Conservation (phyloP, 30 jellyfish, hydroid and myxozoan species). For the Turritopsis rubra region DNA sequence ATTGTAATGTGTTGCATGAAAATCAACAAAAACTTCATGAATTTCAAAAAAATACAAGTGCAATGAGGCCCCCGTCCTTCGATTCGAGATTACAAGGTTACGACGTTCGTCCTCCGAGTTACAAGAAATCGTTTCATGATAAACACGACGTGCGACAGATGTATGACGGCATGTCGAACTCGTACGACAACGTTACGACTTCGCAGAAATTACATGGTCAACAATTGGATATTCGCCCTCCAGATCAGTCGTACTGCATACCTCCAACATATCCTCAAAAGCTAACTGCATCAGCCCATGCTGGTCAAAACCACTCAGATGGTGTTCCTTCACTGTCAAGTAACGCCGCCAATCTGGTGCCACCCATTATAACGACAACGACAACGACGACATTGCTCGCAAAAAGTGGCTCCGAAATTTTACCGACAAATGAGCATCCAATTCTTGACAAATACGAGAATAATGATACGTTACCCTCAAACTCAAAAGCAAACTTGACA, state of each 20-base stretch:
- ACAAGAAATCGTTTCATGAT: slow-evolving; percentile 6
- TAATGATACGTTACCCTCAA: background rate
- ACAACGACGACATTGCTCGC: background rate
- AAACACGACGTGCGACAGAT: background rate
- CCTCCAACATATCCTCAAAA: background rate
- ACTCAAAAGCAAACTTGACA: background rate
- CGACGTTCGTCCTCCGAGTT: slow-evolving; percentile 1
- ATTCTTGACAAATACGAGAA: background rate
- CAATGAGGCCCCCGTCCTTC: background rate
- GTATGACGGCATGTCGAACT: background rate
- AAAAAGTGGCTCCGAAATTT: background rate
- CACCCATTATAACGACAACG: background rate
- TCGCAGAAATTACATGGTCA: background rate
- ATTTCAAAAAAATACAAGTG: background rate
- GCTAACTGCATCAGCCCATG: background rate
- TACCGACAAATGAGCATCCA: background rate
- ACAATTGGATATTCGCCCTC: background rate
- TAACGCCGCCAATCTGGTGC: background rate
- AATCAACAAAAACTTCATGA: slow-evolving; percentile 12
- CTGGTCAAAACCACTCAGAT: background rate
- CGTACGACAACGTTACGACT: background rate
- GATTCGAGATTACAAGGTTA: background rate
- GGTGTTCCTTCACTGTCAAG: background rate
- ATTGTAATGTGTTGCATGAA: background rate
- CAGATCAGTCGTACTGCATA: background rate